phyloP scores from a whole-genome alignment of 2,113 vertebrate species.

The Tragelaphus scriptus region DNA sequence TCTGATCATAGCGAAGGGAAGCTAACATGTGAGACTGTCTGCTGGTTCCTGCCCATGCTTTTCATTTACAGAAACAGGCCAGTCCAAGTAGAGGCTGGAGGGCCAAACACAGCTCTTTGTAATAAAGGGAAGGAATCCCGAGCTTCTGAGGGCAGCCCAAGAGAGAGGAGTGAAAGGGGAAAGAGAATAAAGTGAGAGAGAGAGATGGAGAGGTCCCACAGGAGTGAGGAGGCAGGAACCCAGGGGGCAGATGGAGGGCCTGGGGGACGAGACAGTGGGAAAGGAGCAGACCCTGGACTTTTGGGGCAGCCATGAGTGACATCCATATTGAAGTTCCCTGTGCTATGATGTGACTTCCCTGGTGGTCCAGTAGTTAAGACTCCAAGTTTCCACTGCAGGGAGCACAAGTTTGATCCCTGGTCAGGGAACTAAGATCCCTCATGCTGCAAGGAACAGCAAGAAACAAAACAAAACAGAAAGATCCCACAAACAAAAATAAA shows the following conservation, averaged over 20 bases:
- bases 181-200: background rate
- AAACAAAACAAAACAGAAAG: background rate
- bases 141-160: background rate
- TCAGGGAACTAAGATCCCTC: background rate
- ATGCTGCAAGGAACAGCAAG: background rate
- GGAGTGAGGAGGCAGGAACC: background rate
- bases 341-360: background rate
- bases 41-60: background rate
- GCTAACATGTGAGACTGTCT: background rate
- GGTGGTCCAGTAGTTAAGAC: background rate
- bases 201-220: background rate
- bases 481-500: background rate
- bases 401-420: background rate
- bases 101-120: background rate
- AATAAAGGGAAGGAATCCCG: background rate
- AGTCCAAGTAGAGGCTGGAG: background rate
- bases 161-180: background rate
- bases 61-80: background rate
- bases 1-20: background rate
- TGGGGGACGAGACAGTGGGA: fast-evolving
- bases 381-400: background rate
- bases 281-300: background rate
- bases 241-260: background rate
- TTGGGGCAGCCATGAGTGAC: too few relatives aligned
- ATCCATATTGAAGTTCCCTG: background rate